phyloP scores from a whole-genome alignment of 1,140 invertebrate species.

The Homalodisca vitripennis region DNA sequence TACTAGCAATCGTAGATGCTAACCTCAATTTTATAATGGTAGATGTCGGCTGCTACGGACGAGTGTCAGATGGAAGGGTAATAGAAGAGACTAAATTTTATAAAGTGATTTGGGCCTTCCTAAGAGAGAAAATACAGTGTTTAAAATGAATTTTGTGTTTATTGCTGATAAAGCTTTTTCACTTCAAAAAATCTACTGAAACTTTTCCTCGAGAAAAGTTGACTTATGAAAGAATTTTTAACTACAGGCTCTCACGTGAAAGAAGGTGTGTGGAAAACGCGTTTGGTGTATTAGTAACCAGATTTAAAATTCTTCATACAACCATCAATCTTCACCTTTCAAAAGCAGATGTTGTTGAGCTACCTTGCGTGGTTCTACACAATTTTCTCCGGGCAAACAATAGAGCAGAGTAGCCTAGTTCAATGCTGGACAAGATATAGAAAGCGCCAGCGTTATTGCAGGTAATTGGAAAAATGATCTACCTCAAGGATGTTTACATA shows the following conservation, averaged over 20 bases:
- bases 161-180: constrained; percentile 49
- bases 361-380: constrained; percentile 24
- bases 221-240: constrained; percentile 37
- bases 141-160: constrained; percentile 46
- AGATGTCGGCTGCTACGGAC: constrained; percentile 46
- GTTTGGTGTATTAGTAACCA: constrained; percentile 4
- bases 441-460: not conserved
- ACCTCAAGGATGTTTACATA: constrained; percentile 22
- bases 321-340: no score
- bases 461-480: constrained; percentile 17
- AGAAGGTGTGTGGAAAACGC: constrained; percentile 27
- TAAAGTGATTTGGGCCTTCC: constrained; percentile 45
- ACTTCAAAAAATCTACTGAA: constrained; percentile 46
- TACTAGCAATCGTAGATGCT: no score
- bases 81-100: no score
- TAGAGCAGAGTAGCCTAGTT: constrained; percentile 20
- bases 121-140: constrained; percentile 32
- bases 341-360: constrained; percentile 35
- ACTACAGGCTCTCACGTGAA: not conserved
- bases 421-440: constrained; percentile 30
- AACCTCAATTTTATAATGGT: constrained; percentile 31
- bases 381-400: constrained; percentile 22
- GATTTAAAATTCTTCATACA: not conserved
- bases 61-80: constrained; percentile 47
- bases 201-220: constrained; percentile 46